Percentiles rank a stretch among this genome's conserved stretches.
These are phyloP conservation scores for Macrophya annulata DNA, from an alignment of 2,888 invertebrate species.

Conservation along the genomic window DNA sequence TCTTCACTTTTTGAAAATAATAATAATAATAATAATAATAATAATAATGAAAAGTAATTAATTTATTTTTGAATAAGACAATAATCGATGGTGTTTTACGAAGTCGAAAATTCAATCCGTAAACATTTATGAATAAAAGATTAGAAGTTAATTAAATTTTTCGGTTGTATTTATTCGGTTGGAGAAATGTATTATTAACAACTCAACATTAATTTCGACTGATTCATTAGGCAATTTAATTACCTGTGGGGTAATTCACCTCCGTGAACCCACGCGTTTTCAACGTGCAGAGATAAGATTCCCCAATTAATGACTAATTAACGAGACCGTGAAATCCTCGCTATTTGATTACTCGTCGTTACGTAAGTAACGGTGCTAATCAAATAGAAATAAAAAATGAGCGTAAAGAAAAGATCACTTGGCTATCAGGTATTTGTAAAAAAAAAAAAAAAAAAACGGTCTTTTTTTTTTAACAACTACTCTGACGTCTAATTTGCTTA, in stretches of 20 bases:
- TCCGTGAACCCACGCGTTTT: background rate
- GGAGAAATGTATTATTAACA: background rate
- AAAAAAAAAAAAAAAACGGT: too few relatives aligned
- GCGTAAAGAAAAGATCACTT: background rate
- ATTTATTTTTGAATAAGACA: background rate
- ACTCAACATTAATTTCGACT: background rate
- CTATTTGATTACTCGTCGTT: background rate
- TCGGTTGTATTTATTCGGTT: background rate
- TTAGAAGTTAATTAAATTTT: background rate
- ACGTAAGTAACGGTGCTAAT: background rate
- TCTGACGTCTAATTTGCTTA: too few relatives aligned
- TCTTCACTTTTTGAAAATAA: background rate
- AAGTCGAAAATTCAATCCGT: background rate
- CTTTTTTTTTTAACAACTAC: too few relatives aligned
- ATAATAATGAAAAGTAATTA: too few relatives aligned
- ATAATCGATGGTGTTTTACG: background rate
- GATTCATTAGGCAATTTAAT: background rate
- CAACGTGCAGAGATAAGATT: background rate
- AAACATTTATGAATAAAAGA: constrained; percentile 9
- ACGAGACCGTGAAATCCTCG: background rate
- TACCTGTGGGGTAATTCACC: background rate
- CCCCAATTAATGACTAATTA: background rate
- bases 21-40: too few relatives aligned
- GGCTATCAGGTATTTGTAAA: background rate
- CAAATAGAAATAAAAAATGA: background rate